Percentiles rank a stretch among this genome's conserved stretches.
Evolutionary conservation across 1,140 invertebrate genomes (phyloP).

Genomic region (Megalonaias nervosa): DNA sequence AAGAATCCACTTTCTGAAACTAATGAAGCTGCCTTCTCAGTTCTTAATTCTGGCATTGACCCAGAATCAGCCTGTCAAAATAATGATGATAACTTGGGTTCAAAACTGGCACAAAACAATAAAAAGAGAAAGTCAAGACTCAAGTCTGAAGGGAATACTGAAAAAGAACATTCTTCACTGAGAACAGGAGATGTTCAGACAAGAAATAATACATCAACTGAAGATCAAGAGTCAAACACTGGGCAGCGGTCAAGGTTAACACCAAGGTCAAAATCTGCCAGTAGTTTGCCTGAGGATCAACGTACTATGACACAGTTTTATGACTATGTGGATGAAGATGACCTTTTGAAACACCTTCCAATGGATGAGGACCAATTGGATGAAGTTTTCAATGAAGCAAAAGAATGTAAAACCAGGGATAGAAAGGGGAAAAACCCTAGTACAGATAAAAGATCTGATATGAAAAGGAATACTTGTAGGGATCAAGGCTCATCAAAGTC

Average conservation of each 20-base stretch:
- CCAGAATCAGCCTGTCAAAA: too few relatives aligned
- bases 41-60: too few relatives aligned
- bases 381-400: background rate
- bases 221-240: background rate
- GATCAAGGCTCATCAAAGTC: background rate
- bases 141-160: background rate
- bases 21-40: too few relatives aligned
- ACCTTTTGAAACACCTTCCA: background rate
- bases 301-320: conserved; percentile 50
- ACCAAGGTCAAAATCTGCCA: background rate
- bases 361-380: background rate
- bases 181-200: background rate
- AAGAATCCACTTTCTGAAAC: too few relatives aligned
- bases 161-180: conserved; percentile 2
- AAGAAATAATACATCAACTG: background rate
- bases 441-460: background rate
- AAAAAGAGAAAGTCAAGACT: background rate
- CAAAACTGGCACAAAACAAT: too few relatives aligned
- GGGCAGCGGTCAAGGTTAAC: background rate
- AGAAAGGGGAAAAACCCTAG: background rate
- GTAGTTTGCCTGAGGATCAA: conserved; percentile 28
- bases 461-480: background rate
- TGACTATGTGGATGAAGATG: conserved; percentile 32
- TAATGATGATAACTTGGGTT: too few relatives aligned
- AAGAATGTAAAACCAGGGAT: background rate